phyloP scores from a whole-genome alignment of 2,113 vertebrate genomes.

The Ciconia boyciana region DNA sequence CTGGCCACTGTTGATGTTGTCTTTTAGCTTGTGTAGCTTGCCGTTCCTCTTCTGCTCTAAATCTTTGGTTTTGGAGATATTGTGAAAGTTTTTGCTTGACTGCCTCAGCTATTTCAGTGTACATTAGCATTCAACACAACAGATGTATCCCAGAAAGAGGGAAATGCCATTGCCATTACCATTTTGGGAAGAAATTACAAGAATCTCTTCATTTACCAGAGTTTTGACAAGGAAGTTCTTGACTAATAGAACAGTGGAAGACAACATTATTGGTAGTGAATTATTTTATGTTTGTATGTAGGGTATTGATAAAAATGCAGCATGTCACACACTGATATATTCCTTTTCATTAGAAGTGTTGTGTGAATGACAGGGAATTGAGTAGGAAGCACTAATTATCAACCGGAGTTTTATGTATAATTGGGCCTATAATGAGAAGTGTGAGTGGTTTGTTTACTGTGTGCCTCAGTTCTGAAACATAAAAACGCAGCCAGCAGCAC shows the following conservation, averaged over 20 bases:
- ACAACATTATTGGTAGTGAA: not conserved
- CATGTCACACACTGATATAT: not conserved
- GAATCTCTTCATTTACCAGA: not conserved
- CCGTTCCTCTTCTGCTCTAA: not conserved
- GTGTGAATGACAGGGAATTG: not conserved
- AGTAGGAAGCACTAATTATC: not conserved
- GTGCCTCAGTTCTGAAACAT: not conserved
- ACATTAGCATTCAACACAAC: not conserved
- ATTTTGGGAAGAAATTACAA: not conserved
- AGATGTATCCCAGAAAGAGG: not conserved
- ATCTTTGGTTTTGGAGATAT: not conserved
- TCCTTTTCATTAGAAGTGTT: not conserved
- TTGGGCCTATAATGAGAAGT: not conserved
- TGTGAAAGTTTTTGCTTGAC: not conserved
- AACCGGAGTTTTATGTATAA: not conserved
- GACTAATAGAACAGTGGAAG: not conserved
- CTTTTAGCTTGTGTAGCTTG: not conserved
- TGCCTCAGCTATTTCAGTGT: not conserved
- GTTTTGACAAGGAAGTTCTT: not conserved
- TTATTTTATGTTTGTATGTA: not conserved
- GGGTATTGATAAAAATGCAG: not conserved
- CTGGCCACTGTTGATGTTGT: not conserved
- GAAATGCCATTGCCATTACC: not conserved
- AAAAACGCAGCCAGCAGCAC: not conserved
- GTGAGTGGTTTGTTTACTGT: not conserved